Conservation (phyloP, 2,113 vertebrate species). For the Gila orcuttii region DNA sequence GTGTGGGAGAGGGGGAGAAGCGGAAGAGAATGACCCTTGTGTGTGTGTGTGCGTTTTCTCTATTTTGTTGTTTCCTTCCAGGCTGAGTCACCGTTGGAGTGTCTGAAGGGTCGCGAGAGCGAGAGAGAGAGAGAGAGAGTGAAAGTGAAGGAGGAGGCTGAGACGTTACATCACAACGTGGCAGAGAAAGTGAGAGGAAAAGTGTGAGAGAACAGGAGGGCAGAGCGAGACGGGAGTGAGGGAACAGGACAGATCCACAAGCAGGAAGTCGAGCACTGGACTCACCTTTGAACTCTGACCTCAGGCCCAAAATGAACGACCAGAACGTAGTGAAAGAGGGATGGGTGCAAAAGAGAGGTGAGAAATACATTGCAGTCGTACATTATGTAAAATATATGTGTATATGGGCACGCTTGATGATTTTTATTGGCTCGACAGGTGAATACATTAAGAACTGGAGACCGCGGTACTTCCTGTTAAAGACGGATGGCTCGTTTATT, state of each 20-base stretch:
- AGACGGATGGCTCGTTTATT: slow-evolving; percentile 96
- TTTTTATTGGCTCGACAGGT: slow-evolving; percentile 71
- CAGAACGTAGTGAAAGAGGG: slow-evolving; percentile 80
- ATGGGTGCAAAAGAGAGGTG: slow-evolving; percentile 81
- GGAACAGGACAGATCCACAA: slow-evolving; percentile 26
- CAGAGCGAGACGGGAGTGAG: slow-evolving; percentile 29
- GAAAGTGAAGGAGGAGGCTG: slow-evolving; percentile 51
- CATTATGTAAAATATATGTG: too few species aligned
- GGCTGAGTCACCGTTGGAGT: slow-evolving; percentile 70
- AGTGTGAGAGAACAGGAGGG: slow-evolving; percentile 41
- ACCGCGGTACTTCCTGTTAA: slow-evolving; percentile 94
- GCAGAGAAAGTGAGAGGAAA: slow-evolving; percentile 39
- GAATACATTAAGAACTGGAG: slow-evolving; percentile 99
- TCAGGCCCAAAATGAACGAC: slow-evolving; percentile 77
- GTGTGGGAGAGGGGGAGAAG: slow-evolving; percentile 21
- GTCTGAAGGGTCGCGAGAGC: slow-evolving; percentile 55
- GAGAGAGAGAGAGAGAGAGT: slow-evolving; percentile 25
- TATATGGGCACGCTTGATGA: neutral
- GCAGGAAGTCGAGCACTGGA: slow-evolving; percentile 56
- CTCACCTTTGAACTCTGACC: slow-evolving; percentile 46
- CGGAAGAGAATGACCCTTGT: slow-evolving; percentile 63
- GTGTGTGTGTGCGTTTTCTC: slow-evolving; percentile 63
- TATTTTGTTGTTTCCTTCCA: slow-evolving; percentile 73
- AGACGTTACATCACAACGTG: slow-evolving; percentile 31
- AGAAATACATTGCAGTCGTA: neutral